Evolutionary conservation across 2,113 vertebrate genomes (phyloP), one percentile per base, ranked within the genome.

Genomic region (Pteruthius melanotis): DNA sequence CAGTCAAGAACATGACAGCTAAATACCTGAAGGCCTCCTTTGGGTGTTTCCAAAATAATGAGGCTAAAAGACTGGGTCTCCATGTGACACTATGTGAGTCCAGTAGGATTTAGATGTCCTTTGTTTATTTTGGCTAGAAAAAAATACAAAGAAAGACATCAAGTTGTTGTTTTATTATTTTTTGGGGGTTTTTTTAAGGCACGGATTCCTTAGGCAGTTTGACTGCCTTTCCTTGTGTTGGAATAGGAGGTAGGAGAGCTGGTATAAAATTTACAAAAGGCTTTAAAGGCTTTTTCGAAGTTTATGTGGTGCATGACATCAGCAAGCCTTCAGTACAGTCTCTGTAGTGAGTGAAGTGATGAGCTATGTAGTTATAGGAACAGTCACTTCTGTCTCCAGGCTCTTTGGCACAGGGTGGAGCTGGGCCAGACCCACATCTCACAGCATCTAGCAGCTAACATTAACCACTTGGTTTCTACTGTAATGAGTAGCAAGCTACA

Each of bases 271-370:
- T 57, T 47, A 65, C 19, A n/a, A 52, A 91, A 72, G 20, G 14
- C 10, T 94, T 39, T 89, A 52, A 91, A 72, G 20, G 14, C 10
- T 94, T 39, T 89, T 80, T 53, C 27, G 33, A 49, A 26, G 24
- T 57, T 84, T 45, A 15, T 7, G 1, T 20, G 21, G 30, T 49
- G 22, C 37, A 22, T 39, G 44, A 52, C 12, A 59, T 42, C 49
- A 56, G 19, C 28, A 64, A 83, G 40, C 26, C 44, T 59, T 63
- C 89, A 70, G 27, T 15, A 28, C 8, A 11, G 28, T 52, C 15
- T 42, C 21, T 14, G 15, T 2, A 49, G 18, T 0, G 8, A 87
- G 44, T 0, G 0, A 7, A 53, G 37, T 0, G 0, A 11, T n/a
- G 50, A 54, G 23, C 11, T 21, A 2, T 9, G 20, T 20, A 13